A percentile compares a stretch with the other conserved stretches of the same genome.
These are phyloP conservation scores for Erythrocercus mccallii DNA, from an alignment of 2,113 vertebrate genomes.

Conservation along the genomic window DNA sequence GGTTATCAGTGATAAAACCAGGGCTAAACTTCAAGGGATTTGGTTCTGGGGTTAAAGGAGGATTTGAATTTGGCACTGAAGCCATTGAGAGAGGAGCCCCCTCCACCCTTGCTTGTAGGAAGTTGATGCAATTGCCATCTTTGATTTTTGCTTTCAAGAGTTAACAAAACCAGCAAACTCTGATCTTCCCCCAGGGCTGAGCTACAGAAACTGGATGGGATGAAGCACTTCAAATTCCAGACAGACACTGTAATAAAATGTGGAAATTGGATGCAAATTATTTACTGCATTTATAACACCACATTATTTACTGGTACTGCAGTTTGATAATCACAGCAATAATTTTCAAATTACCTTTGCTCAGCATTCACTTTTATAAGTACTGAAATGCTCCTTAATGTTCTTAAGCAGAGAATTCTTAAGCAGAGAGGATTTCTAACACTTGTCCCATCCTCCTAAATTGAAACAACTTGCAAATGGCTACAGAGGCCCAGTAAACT, in stretches of 20 bases:
- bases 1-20: background rate
- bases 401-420: background rate
- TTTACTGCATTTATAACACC: background rate
- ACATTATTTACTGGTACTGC: conserved; percentile 29
- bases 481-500: background rate
- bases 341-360: conserved; percentile 40
- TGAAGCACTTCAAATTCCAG: background rate
- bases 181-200: background rate
- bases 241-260: background rate
- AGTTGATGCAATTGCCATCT: background rate
- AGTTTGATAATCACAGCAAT: conserved; percentile 14
- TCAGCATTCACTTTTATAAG: background rate
- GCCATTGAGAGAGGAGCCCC: background rate
- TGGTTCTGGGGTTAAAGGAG: background rate
- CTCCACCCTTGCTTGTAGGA: background rate
- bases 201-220: background rate
- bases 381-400: background rate
- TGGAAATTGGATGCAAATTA: conserved; percentile 23
- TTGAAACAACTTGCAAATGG: background rate
- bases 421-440: background rate
- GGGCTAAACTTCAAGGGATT: background rate
- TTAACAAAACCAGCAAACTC: background rate
- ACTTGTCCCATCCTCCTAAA: background rate
- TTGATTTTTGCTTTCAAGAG: background rate
- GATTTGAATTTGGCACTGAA: background rate